phyloP scores from a whole-genome alignment of 2,113 vertebrate genomes.

The Arothron firmamentum region DNA sequence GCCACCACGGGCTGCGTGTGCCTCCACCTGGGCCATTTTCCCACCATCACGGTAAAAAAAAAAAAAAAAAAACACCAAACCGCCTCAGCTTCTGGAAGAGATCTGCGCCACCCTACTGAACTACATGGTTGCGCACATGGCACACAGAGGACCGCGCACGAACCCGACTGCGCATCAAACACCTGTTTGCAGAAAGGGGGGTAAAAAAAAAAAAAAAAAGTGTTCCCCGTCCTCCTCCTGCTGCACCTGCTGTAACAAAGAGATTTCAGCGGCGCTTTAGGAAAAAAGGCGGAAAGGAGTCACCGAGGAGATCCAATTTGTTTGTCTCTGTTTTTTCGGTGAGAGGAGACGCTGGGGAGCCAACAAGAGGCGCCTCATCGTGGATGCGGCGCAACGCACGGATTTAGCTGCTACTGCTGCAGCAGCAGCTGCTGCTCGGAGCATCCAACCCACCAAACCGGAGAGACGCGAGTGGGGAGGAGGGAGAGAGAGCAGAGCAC shows the following conservation, averaged over 20 bases:
- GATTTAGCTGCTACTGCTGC: constrained; percentile 16
- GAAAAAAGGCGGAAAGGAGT: constrained; percentile 1
- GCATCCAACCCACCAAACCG: constrained; percentile 47
- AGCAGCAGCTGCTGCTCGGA: constrained; percentile 19
- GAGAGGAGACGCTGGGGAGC: constrained; percentile 6
- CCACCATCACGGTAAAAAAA: constrained; percentile 30
- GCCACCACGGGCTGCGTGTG: constrained; percentile 22
- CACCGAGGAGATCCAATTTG: constrained; percentile 14
- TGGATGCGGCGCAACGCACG: constrained; percentile 32
- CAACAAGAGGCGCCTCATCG: constrained; percentile 25
- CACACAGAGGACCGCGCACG: constrained; percentile 23
- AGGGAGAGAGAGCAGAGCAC: neutral
- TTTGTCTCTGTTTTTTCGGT: constrained; percentile 14
- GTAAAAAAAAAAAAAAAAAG: neutral
- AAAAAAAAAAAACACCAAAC: no score
- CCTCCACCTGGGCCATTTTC: constrained; percentile 41
- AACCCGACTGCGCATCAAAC: constrained; percentile 53
- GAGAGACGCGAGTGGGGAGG: neutral
- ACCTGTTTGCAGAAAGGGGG: constrained; percentile 70
- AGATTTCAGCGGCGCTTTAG: neutral
- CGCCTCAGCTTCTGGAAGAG: constrained; percentile 6
- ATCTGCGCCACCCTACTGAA: constrained; percentile 33
- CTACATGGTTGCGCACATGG: constrained; percentile 40
- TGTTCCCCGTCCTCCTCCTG: constrained; percentile 10
- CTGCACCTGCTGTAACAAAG: constrained; percentile 8